These are phyloP conservation scores for Aspidiotus destructor DNA, from an alignment of 2,888 invertebrate genomes.

Conservation along the genomic window DNA sequence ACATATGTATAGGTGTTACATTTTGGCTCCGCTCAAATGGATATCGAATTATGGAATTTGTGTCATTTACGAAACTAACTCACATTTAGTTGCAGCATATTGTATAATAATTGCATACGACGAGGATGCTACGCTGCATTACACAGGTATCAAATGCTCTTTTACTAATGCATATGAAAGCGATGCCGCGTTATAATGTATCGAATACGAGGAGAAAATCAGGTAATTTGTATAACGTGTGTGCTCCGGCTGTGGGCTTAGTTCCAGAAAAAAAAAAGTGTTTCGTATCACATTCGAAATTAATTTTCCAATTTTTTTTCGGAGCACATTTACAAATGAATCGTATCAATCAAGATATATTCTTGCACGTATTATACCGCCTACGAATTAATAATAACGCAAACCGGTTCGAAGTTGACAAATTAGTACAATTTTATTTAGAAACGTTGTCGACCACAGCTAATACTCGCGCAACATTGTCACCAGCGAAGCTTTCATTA, in stretches of 20 bases:
- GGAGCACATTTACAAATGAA: neutral
- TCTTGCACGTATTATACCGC: neutral
- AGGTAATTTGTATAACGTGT: conserved; percentile 1
- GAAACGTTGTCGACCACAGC: neutral
- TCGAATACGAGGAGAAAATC: neutral
- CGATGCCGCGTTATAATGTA: neutral
- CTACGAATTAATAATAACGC: neutral
- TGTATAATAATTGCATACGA: no score
- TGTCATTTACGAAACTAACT: no score
- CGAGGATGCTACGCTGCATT: no score
- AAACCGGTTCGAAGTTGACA: neutral
- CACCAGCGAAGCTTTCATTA: neutral
- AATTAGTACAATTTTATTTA: neutral
- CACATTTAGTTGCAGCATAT: no score
- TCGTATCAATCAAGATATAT: neutral
- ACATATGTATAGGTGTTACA: neutral
- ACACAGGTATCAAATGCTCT: no score
- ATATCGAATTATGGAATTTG: conserved; percentile 1
- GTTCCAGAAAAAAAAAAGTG: neutral
- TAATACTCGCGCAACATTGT: neutral
- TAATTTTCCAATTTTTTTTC: conserved; percentile 2
- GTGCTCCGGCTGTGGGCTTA: neutral
- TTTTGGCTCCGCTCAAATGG: neutral
- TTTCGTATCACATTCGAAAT: no score
- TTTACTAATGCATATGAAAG: no score